Evolutionary conservation across 2,888 invertebrate species (phyloP).

Genomic region (Caenorhabditis parvicauda): DNA sequence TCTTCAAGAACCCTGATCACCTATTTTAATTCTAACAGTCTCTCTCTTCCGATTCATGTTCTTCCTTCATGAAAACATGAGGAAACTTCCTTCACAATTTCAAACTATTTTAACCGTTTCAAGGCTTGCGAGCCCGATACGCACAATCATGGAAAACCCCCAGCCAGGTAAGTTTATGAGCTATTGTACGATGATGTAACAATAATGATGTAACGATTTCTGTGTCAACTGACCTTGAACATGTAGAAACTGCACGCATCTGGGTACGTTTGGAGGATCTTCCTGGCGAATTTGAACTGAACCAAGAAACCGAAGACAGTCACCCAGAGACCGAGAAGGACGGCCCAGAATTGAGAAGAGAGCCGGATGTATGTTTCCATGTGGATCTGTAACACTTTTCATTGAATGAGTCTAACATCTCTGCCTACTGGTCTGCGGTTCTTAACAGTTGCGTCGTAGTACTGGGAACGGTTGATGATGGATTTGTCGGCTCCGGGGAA

Average conservation of each 20-base stretch:
- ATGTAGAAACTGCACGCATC: constrained; percentile 74
- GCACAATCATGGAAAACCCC: constrained; percentile 75
- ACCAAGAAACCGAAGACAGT: constrained; percentile 69
- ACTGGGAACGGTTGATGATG: constrained; percentile 73
- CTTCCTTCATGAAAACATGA: no score
- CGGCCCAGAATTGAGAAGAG: constrained; percentile 69
- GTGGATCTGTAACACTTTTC: constrained; percentile 37
- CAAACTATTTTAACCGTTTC: no score
- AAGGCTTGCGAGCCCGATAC: no score
- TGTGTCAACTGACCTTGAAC: constrained; percentile 66
- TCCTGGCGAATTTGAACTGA: constrained; percentile 71
- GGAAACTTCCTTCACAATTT: no score
- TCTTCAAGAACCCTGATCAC: no score
- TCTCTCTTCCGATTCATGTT: no score
- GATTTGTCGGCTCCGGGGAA: constrained; percentile 70
- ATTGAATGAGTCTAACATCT: not conserved
- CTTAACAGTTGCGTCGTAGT: constrained; percentile 73
- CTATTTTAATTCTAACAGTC: no score
- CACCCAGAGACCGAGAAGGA: constrained; percentile 64
- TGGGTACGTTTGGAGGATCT: constrained; percentile 73
- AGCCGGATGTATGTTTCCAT: constrained; percentile 73
- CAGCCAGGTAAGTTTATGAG: constrained; percentile 73
- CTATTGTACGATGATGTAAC: not conserved
- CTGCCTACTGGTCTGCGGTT: constrained; percentile 72
- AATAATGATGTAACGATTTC: not conserved